phyloP scores from a whole-genome alignment of 2,797 vertebrate species.

The Enteromius fasciolatus region DNA sequence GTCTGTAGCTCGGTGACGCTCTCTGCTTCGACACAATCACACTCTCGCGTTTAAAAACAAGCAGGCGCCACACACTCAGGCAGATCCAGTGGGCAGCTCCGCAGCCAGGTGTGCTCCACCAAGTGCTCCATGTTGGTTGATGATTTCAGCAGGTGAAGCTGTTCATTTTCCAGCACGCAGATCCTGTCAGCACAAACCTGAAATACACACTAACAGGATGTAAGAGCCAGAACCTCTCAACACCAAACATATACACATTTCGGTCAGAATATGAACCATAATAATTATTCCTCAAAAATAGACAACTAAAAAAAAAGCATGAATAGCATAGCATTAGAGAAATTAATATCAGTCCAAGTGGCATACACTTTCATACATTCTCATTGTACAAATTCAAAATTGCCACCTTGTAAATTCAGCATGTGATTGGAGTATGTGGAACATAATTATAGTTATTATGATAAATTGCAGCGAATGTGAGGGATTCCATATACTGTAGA shows the following conservation, averaged over 20 bases:
- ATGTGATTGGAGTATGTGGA: not conserved
- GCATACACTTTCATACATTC: not conserved
- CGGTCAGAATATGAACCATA: not conserved
- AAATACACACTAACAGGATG: conserved; percentile 10
- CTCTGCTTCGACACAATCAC: conserved; percentile 1
- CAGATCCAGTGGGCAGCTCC: conserved; percentile 28
- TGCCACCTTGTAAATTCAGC: not conserved
- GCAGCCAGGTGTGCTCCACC: conserved; percentile 12
- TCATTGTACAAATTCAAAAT: not conserved
- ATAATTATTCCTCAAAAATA: not conserved
- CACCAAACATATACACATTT: not conserved
- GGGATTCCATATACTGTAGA: not conserved
- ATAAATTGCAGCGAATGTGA: not conserved
- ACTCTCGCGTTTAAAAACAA: conserved; percentile 8
- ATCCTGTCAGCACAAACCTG: conserved; percentile 26
- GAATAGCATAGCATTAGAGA: conserved; percentile 13
- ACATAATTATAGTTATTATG: not conserved
- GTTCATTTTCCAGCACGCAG: conserved; percentile 23
- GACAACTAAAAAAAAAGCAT: conserved; percentile 1
- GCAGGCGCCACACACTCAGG: not conserved
- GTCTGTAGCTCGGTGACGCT: conserved; percentile 7
- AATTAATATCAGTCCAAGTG: not conserved
- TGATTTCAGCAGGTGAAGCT: conserved; percentile 16
- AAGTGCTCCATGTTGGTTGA: conserved; percentile 19
- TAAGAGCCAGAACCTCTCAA: not conserved